Evolutionary conservation across 2,888 invertebrate species (phyloP).

Genomic region (Brachypterus glaber): DNA sequence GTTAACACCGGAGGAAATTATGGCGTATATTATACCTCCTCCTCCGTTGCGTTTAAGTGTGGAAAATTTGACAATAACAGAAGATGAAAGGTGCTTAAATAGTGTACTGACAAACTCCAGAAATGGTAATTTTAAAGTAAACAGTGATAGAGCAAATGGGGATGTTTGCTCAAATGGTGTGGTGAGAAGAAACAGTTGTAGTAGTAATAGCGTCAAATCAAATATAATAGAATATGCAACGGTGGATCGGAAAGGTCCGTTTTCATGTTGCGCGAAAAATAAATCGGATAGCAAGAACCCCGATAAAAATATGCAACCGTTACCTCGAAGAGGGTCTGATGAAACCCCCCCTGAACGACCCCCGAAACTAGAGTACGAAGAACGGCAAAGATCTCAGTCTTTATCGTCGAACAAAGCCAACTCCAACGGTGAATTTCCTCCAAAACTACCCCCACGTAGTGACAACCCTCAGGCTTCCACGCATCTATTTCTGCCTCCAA

Average conservation of each 20-base stretch:
- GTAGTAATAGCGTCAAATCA: conserved; percentile 41
- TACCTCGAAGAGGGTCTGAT: conserved; percentile 51
- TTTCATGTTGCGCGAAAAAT: conserved; percentile 60
- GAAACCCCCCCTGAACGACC: conserved; percentile 58
- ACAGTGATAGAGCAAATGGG: background rate
- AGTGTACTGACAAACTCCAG: conserved; percentile 9
- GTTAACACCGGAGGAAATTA: conserved; percentile 72
- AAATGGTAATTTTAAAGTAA: background rate
- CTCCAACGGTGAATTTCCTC: conserved; percentile 32
- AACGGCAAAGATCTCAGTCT: conserved; percentile 45
- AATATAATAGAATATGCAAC: conserved; percentile 63
- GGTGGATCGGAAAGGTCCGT: conserved; percentile 59
- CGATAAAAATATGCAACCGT: conserved; percentile 48
- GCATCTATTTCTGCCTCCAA: conserved; percentile 52
- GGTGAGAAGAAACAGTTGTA: conserved; percentile 44
- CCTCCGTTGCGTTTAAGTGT: conserved; percentile 45
- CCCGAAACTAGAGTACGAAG: conserved; percentile 50
- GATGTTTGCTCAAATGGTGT: conserved; percentile 13
- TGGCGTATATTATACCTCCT: conserved; percentile 76
- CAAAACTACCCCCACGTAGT: conserved; percentile 47
- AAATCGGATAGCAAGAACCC: conserved; percentile 43
- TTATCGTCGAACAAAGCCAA: conserved; percentile 31
- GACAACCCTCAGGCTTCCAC: conserved; percentile 41
- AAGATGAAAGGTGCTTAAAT: conserved; percentile 10
- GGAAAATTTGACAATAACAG: conserved; percentile 23